phyloP scores from a whole-genome alignment of 2,888 invertebrate genomes.

The Epistrophe grossulariae region DNA sequence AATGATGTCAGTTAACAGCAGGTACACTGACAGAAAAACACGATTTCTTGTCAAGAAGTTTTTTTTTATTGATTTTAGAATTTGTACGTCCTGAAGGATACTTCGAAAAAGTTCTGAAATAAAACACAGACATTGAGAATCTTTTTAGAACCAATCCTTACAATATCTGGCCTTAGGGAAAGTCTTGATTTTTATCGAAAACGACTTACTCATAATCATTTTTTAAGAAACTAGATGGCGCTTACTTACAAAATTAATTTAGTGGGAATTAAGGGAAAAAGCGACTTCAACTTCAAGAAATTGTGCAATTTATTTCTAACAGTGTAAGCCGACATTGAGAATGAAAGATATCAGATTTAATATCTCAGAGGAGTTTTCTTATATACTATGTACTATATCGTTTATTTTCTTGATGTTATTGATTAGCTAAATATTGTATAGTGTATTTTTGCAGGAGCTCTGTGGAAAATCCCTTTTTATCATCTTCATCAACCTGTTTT shows the following conservation, averaged over 20 bases:
- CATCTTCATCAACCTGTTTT: slow-evolving; percentile 35
- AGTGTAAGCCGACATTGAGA: neutral
- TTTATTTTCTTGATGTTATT: slow-evolving; percentile 15
- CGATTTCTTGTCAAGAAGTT: neutral
- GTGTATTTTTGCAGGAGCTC: neutral
- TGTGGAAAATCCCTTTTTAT: slow-evolving; percentile 19
- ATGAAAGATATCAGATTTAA: slow-evolving; percentile 20
- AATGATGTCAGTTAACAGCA: slow-evolving; percentile 23
- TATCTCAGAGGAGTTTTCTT: slow-evolving; percentile 9
- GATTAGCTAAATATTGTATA: slow-evolving; percentile 22
- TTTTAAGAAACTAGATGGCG: too few species aligned
- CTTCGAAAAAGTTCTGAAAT: neutral
- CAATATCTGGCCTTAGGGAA: too few species aligned
- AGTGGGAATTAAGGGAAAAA: too few species aligned
- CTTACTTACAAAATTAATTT: too few species aligned
- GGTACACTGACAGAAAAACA: slow-evolving; percentile 11
- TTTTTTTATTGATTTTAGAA: neutral
- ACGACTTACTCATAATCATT: too few species aligned
- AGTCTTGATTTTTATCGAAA: too few species aligned
- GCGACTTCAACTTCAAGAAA: too few species aligned
- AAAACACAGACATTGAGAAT: neutral
- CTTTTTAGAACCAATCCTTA: too few species aligned
- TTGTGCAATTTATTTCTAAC: neutral
- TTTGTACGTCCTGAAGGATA: neutral
- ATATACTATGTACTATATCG: neutral